These are phyloP conservation scores for Porites lutea DNA, from an alignment of 64 coral and sea anemone species.

Conservation along the genomic window DNA sequence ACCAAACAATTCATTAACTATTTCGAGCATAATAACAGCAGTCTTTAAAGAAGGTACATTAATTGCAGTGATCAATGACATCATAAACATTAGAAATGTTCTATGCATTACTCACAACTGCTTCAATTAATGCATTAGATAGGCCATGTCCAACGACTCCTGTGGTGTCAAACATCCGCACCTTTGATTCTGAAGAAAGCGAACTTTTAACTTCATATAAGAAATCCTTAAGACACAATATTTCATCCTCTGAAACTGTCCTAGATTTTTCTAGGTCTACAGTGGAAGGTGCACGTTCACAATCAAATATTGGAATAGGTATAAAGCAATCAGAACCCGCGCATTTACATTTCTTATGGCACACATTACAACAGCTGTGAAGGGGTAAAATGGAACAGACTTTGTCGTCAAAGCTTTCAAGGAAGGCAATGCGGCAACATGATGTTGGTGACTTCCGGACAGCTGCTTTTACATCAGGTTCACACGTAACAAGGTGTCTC, in stretches of 20 bases:
- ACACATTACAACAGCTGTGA: slow-evolving; percentile 59
- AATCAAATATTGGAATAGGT: too few species aligned
- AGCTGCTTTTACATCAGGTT: slow-evolving; percentile 18
- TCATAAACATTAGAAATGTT: slow-evolving; percentile 50
- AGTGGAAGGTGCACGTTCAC: too few species aligned
- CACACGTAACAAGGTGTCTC: slow-evolving; percentile 46
- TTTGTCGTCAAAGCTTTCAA: slow-evolving; percentile 43
- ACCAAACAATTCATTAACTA: slow-evolving; percentile 23
- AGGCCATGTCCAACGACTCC: slow-evolving; percentile 45
- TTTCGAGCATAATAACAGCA: slow-evolving; percentile 27
- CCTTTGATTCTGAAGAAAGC: slow-evolving; percentile 4
- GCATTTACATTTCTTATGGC: slow-evolving; percentile 58
- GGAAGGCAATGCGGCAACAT: slow-evolving; percentile 32
- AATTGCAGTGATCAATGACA: slow-evolving; percentile 1
- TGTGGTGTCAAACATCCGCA: slow-evolving; percentile 12
- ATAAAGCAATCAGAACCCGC: neutral
- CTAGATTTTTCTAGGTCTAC: too few species aligned
- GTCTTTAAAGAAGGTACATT: slow-evolving; percentile 39
- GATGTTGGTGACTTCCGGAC: slow-evolving; percentile 14
- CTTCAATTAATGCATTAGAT: neutral
- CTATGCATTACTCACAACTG: slow-evolving; percentile 12
- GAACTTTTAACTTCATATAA: slow-evolving; percentile 51
- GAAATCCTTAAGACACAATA: neutral
- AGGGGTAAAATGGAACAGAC: slow-evolving; percentile 2
- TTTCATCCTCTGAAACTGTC: too few species aligned